Evolutionary conservation across 2,113 vertebrate species (phyloP).

Genomic region (Orcinus orca): DNA sequence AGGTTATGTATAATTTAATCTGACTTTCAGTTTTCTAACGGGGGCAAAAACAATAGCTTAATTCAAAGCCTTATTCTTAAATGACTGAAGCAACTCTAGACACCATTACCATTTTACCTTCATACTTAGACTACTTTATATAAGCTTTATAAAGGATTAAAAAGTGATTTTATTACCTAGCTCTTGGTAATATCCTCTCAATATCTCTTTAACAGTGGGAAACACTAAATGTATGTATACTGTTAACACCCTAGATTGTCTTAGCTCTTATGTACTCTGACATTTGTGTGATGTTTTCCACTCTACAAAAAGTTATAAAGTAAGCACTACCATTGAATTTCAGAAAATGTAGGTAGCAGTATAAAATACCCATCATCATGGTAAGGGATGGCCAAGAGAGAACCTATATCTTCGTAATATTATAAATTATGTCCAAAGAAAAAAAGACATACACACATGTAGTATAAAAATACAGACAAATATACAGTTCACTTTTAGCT

Average conservation of each 20-base stretch:
- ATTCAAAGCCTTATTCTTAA: slow-evolving; percentile 30
- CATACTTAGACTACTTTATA: neutral
- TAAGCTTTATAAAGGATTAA: neutral
- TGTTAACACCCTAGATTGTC: neutral
- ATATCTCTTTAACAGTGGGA: neutral
- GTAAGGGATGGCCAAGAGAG: neutral
- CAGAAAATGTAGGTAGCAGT: neutral
- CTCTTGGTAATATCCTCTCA: neutral
- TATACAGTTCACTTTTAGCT: neutral
- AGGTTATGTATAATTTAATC: neutral
- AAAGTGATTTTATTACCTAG: neutral
- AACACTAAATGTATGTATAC: neutral
- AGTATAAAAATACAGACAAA: neutral
- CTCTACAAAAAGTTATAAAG: neutral
- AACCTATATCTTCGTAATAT: neutral
- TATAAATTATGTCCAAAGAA: neutral
- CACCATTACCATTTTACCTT: neutral
- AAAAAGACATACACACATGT: neutral
- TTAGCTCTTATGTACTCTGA: neutral
- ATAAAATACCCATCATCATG: neutral
- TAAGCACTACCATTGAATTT: neutral
- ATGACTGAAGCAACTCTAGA: neutral
- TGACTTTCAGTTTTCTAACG: neutral
- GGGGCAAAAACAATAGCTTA: neutral
- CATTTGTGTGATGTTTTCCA: neutral